phyloP scores from a whole-genome alignment of 2,888 invertebrate genomes.

The Tachystola acroxantha region DNA sequence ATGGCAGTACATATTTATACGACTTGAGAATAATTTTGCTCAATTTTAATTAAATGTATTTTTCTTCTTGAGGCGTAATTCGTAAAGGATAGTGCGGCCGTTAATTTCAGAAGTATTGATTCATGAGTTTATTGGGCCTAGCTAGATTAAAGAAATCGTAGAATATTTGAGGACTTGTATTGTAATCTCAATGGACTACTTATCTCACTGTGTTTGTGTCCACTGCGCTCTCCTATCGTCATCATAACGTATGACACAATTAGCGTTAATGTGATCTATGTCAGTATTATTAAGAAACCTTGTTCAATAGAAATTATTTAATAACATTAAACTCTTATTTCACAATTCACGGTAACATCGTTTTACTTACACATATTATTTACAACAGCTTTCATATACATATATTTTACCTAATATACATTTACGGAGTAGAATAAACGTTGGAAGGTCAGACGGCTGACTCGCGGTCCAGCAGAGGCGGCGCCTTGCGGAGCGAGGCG shows the following conservation, averaged over 20 bases:
- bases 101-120: background rate
- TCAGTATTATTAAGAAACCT: constrained; percentile 72
- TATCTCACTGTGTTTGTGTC: background rate
- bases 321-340: constrained; percentile 79
- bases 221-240: constrained; percentile 1
- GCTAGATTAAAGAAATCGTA: too few species aligned
- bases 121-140: too few species aligned
- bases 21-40: background rate
- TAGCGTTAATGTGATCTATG: constrained; percentile 63
- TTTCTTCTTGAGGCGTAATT: background rate
- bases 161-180: too few species aligned
- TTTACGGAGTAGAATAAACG: constrained; percentile 7
- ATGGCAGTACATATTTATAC: background rate
- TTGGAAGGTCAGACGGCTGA: constrained; percentile 60
- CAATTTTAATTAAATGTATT: background rate
- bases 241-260: background rate
- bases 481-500: constrained; percentile 58
- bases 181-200: too few species aligned
- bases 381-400: constrained; percentile 69
- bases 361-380: constrained; percentile 77
- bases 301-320: constrained; percentile 76
- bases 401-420: constrained; percentile 27
- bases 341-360: constrained; percentile 78
- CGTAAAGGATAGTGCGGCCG: background rate
- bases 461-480: constrained; percentile 67